phyloP scores from a whole-genome alignment of 2,888 invertebrate genomes.

The Hirtodrosophila duncani region DNA sequence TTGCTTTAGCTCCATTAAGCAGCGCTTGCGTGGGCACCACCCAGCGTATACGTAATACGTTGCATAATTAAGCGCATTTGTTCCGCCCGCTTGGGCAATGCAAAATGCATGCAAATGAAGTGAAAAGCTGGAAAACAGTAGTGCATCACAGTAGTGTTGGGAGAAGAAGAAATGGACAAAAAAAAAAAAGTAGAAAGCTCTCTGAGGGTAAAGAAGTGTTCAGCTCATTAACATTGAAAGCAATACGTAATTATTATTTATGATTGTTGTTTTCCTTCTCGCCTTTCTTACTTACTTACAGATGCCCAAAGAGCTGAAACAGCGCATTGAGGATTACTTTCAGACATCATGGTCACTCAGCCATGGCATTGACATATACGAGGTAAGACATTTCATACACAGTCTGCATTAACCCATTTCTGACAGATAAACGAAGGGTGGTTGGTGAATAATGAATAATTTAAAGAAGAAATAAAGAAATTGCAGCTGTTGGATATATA shows the following conservation, averaged over 20 bases:
- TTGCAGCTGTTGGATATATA: too few species aligned
- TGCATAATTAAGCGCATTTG: conserved; percentile 62
- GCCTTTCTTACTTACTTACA: conserved; percentile 37
- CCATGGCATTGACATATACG: conserved; percentile 97
- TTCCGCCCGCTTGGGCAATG: conserved; percentile 29
- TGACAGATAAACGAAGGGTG: too few species aligned
- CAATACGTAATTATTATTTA: too few species aligned
- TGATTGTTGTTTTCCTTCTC: too few species aligned
- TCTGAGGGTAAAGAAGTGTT: conserved; percentile 11
- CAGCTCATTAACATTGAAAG: neutral
- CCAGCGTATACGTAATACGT: conserved; percentile 36
- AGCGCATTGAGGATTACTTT: conserved; percentile 97
- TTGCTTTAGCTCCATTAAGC: conserved; percentile 40
- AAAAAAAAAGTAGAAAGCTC: conserved; percentile 16
- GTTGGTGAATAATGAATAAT: too few species aligned
- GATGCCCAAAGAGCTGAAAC: conserved; percentile 95
- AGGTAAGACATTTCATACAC: conserved; percentile 89
- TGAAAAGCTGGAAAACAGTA: conserved; percentile 6
- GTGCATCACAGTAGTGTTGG: neutral
- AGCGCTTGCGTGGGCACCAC: conserved; percentile 13
- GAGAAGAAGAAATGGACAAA: neutral
- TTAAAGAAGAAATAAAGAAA: too few species aligned
- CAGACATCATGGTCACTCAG: conserved; percentile 99
- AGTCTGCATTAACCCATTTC: too few species aligned
- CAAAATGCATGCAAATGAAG: conserved; percentile 43